Evolutionary conservation across 2,113 vertebrate species (phyloP).

Genomic region (Terrapene triunguis): DNA sequence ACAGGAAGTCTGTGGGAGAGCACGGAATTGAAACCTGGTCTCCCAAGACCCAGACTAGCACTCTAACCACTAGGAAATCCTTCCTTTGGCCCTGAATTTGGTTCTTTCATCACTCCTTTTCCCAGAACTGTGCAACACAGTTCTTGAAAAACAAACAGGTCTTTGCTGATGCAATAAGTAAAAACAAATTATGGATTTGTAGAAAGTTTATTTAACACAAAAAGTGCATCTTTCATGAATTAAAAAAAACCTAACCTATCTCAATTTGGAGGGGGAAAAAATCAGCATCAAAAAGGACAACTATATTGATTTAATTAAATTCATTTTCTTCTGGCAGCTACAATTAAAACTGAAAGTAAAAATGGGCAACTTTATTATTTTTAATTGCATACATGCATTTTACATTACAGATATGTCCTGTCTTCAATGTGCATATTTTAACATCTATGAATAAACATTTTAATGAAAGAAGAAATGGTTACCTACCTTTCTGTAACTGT

Average conservation of each 20-base stretch:
- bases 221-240: conserved; percentile 39
- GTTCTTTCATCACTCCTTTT: not conserved
- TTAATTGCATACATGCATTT: not conserved
- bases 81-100: conserved; percentile 45
- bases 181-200: conserved; percentile 35
- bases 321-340: not conserved
- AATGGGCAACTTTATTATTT: not conserved
- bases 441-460: not conserved
- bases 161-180: conserved; percentile 8
- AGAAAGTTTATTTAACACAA: not conserved
- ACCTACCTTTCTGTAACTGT: too few relatives aligned
- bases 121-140: not conserved
- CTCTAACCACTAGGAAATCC: conserved; percentile 26
- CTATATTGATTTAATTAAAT: not conserved
- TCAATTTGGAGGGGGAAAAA: conserved; percentile 19
- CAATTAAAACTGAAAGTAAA: not conserved
- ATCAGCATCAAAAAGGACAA: not conserved
- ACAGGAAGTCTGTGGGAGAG: not conserved
- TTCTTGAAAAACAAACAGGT: not conserved
- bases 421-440: not conserved
- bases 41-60: conserved; percentile 4
- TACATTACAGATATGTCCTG: not conserved
- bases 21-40: conserved; percentile 45
- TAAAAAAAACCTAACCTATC: not conserved
- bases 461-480: not conserved